These are phyloP conservation scores for Dissostichus mawsoni DNA, from an alignment of 2,113 vertebrate genomes.

Conservation along the genomic window DNA sequence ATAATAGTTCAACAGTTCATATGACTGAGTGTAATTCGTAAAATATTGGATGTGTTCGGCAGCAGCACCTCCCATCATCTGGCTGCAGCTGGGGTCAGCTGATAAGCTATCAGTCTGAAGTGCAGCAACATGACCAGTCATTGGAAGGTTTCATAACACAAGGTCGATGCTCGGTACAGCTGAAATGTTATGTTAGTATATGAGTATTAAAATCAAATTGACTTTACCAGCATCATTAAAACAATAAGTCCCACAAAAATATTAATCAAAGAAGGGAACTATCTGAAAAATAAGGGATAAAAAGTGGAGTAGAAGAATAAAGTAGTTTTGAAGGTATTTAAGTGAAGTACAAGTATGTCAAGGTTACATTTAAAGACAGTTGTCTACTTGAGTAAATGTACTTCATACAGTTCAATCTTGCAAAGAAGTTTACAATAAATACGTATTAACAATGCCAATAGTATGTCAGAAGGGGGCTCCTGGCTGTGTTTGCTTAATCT, in stretches of 20 bases:
- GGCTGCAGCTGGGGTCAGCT: constrained; percentile 17
- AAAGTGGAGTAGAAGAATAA: neutral
- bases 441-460: no score
- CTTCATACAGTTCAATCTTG: no score
- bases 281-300: neutral
- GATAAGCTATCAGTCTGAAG: constrained; percentile 26
- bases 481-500: neutral
- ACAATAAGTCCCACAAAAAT: neutral
- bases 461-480: no score
- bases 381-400: no score
- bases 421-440: no score
- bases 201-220: no score
- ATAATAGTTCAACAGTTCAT: neutral
- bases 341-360: neutral
- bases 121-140: neutral
- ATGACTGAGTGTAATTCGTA: neutral
- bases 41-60: constrained; percentile 1
- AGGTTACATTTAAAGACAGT: no score
- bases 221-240: neutral
- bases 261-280: neutral
- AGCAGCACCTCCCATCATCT: neutral
- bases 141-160: neutral
- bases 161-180: neutral
- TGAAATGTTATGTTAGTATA: neutral
- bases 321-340: neutral